Evolutionary conservation across 1,140 invertebrate genomes (phyloP).

Genomic region (Gyrodactylus salaris): DNA sequence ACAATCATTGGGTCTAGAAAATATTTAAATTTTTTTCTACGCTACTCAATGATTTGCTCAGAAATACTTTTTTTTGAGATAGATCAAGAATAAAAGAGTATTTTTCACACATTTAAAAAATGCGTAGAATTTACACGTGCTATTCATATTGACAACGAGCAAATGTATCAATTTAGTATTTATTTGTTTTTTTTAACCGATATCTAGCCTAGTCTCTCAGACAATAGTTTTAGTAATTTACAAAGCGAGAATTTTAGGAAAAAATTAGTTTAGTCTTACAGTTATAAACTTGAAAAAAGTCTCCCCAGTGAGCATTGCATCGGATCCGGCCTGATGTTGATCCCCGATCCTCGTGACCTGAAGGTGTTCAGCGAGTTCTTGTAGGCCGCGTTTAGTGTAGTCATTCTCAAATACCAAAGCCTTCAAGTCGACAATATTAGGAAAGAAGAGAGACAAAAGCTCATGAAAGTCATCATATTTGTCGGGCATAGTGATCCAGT

Average conservation of each 20-base stretch:
- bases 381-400: conserved; percentile 16
- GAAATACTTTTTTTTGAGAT: too few relatives aligned
- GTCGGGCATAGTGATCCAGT: conserved; percentile 2
- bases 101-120: background rate
- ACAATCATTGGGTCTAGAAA: too few relatives aligned
- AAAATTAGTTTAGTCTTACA: background rate
- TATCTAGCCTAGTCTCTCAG: too few relatives aligned
- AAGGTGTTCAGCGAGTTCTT: conserved; percentile 3
- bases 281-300: conserved; percentile 7
- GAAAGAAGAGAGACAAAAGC: conserved; percentile 5
- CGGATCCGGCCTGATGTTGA: conserved; percentile 8
- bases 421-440: conserved; percentile 7
- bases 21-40: too few relatives aligned
- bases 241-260: too few relatives aligned
- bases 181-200: too few relatives aligned
- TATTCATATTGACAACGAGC: too few relatives aligned
- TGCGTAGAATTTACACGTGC: too few relatives aligned
- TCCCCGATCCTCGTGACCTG: background rate
- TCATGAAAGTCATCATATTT: conserved; percentile 1
- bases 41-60: too few relatives aligned
- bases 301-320: conserved; percentile 7
- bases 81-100: background rate
- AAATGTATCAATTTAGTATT: too few relatives aligned
- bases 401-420: background rate
- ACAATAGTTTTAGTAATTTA: too few relatives aligned